Evolutionary conservation across 2,113 vertebrate genomes (phyloP), one percentile per base, ranked within the genome.

Genomic region (Calyptomena viridis): DNA sequence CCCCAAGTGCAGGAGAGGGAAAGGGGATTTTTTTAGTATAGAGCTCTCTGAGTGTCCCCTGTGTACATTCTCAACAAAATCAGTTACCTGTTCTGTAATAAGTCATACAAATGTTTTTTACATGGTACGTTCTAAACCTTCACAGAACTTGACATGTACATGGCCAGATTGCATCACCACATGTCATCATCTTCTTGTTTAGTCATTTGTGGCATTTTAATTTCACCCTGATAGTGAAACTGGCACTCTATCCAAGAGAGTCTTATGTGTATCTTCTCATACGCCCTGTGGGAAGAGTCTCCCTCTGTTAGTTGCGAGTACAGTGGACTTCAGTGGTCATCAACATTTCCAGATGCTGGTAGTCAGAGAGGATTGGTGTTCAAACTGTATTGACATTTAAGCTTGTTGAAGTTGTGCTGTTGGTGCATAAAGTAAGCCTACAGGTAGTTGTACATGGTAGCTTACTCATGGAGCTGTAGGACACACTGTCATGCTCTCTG

Each of bases 91-190:
- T 59, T 55, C 13, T 16, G 5, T 64, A 47, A 35, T 31, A 63
- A 63, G 33, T 27, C 20, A 23, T 59, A 31, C 3, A 23, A 44
- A 47, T 17, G 12, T 31, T 94, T 21, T 88, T 72, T n/a, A 22
- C 40, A 8, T 47, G 25, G 28, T 33, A 14, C 2, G 0, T 15
- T 33, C 25, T 59, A 50, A 71, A n/a, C 40, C 19, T 85, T 37
- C 31, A 37, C 35, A 31, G 66, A 80, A n/a, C 14, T 25, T 47
- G 53, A 17, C 11, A 2, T 28, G 28, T 4, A 1, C 2, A 0
- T 21, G 46, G 37, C 63, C 47, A 53, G 47, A 53, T 73, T n/a
- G 28, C 17, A 24, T 67, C 18, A 23, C 27, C 37, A 23, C 25
- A 7, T 28, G 7, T 47, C 79, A 23, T 44, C 39, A 30, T 67